phyloP scores from a whole-genome alignment of 2,888 invertebrate species.

The Chaetogeoica ovagalla region DNA sequence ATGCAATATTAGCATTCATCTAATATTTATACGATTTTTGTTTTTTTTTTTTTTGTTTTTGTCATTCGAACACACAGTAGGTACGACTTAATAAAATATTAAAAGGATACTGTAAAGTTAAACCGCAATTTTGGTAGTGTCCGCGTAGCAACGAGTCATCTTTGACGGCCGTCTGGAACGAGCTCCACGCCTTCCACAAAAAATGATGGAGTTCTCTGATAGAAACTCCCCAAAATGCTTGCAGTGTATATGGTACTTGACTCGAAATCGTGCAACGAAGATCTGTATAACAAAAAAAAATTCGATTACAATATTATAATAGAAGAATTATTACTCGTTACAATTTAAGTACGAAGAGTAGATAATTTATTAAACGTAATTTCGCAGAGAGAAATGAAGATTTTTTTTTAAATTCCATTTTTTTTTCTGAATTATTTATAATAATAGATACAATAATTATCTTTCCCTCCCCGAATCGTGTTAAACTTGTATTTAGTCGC shows the following conservation, averaged over 20 bases:
- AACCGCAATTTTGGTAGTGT: slow-evolving; percentile 59
- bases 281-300: slow-evolving; percentile 63
- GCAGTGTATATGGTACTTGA: slow-evolving; percentile 73
- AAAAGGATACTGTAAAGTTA: slow-evolving; percentile 57
- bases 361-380: too few species aligned
- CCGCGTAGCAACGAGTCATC: slow-evolving; percentile 65
- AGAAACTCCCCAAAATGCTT: slow-evolving; percentile 79
- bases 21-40: neutral
- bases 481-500: too few species aligned
- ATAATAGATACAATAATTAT: too few species aligned
- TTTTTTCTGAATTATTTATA: too few species aligned
- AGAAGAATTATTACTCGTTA: neutral
- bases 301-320: neutral
- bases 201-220: slow-evolving; percentile 76
- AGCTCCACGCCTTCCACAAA: slow-evolving; percentile 73
- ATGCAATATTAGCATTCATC: too few species aligned
- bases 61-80: too few species aligned
- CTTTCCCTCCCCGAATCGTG: too few species aligned
- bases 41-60: too few species aligned
- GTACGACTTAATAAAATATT: too few species aligned
- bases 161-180: slow-evolving; percentile 68
- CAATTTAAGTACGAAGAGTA: neutral
- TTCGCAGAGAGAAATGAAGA: too few species aligned
- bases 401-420: too few species aligned
- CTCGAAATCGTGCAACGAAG: slow-evolving; percentile 75